These are phyloP conservation scores for Lamprotornis superbus DNA, from an alignment of 2,113 vertebrate species.

Conservation along the genomic window DNA sequence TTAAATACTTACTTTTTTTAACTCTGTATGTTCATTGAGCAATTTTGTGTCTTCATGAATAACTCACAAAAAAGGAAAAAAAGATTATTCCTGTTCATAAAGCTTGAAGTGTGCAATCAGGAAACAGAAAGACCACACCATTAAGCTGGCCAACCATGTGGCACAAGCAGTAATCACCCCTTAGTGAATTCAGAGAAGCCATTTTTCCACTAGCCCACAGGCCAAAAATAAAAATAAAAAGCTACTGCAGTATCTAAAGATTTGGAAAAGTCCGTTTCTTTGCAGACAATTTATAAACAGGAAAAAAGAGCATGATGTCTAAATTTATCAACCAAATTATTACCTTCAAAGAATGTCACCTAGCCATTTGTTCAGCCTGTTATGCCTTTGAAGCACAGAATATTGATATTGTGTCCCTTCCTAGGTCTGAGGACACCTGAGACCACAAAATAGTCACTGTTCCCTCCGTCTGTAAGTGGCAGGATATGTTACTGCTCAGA, in stretches of 20 bases:
- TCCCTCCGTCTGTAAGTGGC: background rate
- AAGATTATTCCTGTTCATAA: slow-evolving; percentile 12
- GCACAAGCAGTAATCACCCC: background rate
- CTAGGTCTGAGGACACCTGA: slow-evolving; percentile 9
- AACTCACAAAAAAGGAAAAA: background rate
- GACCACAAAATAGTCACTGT: slow-evolving; percentile 61
- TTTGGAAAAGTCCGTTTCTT: slow-evolving; percentile 7
- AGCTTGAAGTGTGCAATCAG: background rate
- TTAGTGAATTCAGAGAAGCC: background rate
- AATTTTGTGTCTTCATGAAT: background rate
- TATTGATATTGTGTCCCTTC: background rate
- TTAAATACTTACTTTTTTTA: background rate
- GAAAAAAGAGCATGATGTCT: background rate
- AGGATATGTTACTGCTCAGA: background rate
- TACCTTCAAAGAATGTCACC: background rate
- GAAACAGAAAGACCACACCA: slow-evolving; percentile 6
- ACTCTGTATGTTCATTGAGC: background rate
- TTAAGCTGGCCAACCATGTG: slow-evolving; percentile 15
- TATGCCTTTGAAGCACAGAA: background rate
- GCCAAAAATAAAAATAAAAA: background rate
- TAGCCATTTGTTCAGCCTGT: background rate
- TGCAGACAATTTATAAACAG: background rate
- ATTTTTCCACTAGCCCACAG: background rate
- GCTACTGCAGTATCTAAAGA: background rate
- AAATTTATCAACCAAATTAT: slow-evolving; percentile 28